phyloP scores from a whole-genome alignment of 2,888 invertebrate species.

The Aradus depressus region DNA sequence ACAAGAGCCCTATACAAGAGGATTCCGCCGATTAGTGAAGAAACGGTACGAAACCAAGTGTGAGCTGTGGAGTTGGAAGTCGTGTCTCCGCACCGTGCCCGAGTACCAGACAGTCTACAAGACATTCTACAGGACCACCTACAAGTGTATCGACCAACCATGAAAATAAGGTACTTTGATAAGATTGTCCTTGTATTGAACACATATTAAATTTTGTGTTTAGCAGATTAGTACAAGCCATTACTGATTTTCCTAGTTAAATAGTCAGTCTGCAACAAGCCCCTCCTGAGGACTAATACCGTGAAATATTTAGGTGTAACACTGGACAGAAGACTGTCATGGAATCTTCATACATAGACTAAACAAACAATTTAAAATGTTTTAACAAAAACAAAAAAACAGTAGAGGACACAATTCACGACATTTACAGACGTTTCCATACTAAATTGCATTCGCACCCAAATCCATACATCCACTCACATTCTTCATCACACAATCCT shows the following conservation, averaged over 20 bases:
- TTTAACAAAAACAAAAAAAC: no score
- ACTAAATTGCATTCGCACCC: no score
- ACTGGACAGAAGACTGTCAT: neutral
- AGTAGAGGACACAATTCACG: no score
- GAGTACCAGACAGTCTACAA: slow-evolving; percentile 35
- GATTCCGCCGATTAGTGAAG: slow-evolving; percentile 33
- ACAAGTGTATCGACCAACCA: slow-evolving; percentile 32
- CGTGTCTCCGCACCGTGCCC: slow-evolving; percentile 33
- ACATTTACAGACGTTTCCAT: no score
- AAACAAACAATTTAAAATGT: no score
- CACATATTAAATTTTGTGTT: neutral
- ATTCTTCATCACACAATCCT: no score
- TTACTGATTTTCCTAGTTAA: no score
- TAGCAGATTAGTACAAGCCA: no score
- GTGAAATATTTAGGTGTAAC: no score
- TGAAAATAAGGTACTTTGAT: slow-evolving; percentile 19
- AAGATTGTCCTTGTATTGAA: neutral
- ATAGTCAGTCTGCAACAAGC: no score
- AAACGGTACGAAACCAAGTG: slow-evolving; percentile 33
- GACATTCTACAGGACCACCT: slow-evolving; percentile 34
- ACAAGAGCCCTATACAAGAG: slow-evolving; percentile 35
- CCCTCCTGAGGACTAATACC: no score
- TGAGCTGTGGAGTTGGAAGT: slow-evolving; percentile 33
- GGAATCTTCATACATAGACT: neutral
- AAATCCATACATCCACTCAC: no score